Base-by-base conservation (phyloP, 2,113 vertebrate species). In the Thamnophis sirtalis region DNA sequence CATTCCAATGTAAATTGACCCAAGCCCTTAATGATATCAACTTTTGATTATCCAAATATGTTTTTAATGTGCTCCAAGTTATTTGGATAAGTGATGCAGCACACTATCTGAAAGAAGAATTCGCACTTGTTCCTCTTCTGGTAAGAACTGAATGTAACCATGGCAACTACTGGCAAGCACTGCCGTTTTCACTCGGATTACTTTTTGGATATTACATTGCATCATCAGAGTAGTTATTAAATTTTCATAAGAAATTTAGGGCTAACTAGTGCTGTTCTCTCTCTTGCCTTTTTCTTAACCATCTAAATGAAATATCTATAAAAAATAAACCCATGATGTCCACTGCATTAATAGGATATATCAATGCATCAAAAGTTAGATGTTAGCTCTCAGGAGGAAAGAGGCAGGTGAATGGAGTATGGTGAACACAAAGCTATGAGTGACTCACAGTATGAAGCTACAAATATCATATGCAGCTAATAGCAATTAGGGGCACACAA, bases 41-140 rank as follows among this genome's bases (percentile, higher is more conserved):
- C 56, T 86, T 22, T 8, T 63, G 19, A 38, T 87, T 86, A 87
- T 43, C 90, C 55, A 86, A 86, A 60, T 63, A 49, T 33, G 54
- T 50, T 90, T 90, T 84, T 56, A 50, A n/a, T 50, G 19, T 73
- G 50, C 86, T 92, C 26, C 33, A 88, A 53, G 86, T 88, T 33
- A 89, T 51, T 51, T 92, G 80, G 80, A 53, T 38, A 92, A 63
- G 73, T 43, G n/a, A 48, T 85, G 88, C 48, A 28, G 73, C 38
- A 24, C 87, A 26, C 53, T 85, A 60, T 84, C 50, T 38, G n/a
- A 89, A 89, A 86, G 15, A 89, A 50, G 87, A 84, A 92, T 92
- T 89, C 91, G 84, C 73, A 89, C 91, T 92, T 85, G 87, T 89
- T 89, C 55, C 73, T 92, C 87, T 55, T 58, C 33, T 85, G 87